Conservation (phyloP, 2,888 invertebrate species). For the Leptura quadrifasciata region DNA sequence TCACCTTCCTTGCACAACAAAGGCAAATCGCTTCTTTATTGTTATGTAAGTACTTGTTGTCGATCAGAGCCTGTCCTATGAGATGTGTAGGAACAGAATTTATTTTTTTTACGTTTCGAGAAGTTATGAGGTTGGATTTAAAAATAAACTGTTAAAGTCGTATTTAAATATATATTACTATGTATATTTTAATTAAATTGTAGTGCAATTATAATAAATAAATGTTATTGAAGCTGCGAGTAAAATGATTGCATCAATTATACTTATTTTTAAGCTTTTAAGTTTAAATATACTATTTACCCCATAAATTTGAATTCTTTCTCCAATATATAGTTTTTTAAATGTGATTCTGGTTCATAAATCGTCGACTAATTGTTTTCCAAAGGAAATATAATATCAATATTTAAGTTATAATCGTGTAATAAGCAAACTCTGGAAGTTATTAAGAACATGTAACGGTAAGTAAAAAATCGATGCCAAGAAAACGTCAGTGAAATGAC, state of each 20-base stretch:
- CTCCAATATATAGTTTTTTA: neutral
- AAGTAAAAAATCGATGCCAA: neutral
- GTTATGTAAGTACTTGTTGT: neutral
- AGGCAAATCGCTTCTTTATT: neutral
- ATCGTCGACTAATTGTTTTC: slow-evolving; percentile 9
- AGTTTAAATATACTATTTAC: neutral
- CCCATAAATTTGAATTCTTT: slow-evolving; percentile 3
- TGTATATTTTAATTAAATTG: slow-evolving; percentile 1
- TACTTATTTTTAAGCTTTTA: neutral
- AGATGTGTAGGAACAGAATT: slow-evolving; percentile 1
- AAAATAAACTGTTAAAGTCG: neutral
- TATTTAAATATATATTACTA: slow-evolving; percentile 3
- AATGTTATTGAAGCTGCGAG: neutral
- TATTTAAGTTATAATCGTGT: slow-evolving; percentile 15
- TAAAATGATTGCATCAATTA: slow-evolving; percentile 7
- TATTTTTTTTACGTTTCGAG: neutral
- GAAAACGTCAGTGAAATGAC: neutral
- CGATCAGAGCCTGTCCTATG: neutral
- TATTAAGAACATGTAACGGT: neutral
- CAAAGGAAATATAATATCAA: slow-evolving; percentile 12
- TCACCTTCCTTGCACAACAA: too few species aligned
- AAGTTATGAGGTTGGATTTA: neutral
- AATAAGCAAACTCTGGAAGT: slow-evolving; percentile 2
- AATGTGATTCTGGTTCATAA: slow-evolving; percentile 4
- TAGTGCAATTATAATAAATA: slow-evolving; percentile 1